These are phyloP conservation scores for Temnothorax longispinosus DNA, from an alignment of 1,140 invertebrate species.

Conservation along the genomic window DNA sequence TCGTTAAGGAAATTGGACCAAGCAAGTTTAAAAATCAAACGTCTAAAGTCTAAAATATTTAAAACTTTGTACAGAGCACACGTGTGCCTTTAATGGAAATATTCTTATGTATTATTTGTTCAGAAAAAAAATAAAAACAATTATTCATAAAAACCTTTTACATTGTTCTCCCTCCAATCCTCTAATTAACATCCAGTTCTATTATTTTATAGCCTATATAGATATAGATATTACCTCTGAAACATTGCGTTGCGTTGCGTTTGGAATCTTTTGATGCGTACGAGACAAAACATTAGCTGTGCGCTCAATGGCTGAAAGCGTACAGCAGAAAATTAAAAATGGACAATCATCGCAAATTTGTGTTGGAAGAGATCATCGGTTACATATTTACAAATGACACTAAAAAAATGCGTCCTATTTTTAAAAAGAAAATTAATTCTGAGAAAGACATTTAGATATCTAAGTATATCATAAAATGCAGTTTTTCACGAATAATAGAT, in stretches of 20 bases:
- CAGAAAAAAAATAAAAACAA: slow-evolving; percentile 50
- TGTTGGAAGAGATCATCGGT: background rate
- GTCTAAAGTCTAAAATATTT: background rate
- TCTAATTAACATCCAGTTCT: background rate
- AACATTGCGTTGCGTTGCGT: background rate
- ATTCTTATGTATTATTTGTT: slow-evolving; percentile 32
- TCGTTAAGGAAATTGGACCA: slow-evolving; percentile 47
- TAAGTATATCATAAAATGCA: background rate
- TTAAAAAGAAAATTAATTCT: slow-evolving; percentile 1
- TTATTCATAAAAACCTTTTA: slow-evolving; percentile 14
- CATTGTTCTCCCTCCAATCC: slow-evolving; percentile 10
- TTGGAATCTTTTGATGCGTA: slow-evolving; percentile 47
- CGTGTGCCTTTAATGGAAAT: background rate
- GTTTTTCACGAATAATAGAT: background rate
- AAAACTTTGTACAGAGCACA: slow-evolving; percentile 14
- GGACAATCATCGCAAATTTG: background rate
- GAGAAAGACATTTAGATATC: background rate
- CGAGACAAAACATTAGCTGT: background rate
- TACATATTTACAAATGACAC: background rate
- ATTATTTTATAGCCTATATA: background rate
- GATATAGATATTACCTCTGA: background rate
- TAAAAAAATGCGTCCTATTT: background rate
- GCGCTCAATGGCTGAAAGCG: background rate
- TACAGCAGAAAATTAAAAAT: slow-evolving; percentile 8
- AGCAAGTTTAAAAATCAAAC: slow-evolving; percentile 13